These are phyloP conservation scores for Zaprionus tsacasi DNA, from an alignment of 1,140 invertebrate genomes.

Conservation along the genomic window DNA sequence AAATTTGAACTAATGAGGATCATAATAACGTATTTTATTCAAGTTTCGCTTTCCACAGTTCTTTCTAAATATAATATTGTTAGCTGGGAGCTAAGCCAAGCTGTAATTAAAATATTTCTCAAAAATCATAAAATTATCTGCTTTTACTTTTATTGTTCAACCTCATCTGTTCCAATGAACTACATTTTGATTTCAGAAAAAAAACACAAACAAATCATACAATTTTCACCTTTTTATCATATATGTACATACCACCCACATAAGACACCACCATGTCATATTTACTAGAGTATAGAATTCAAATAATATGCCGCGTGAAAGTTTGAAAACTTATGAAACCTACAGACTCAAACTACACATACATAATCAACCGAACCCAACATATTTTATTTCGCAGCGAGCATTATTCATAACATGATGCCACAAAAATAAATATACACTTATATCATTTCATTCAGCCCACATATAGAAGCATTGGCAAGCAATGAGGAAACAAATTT, in stretches of 20 bases:
- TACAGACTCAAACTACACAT: neutral
- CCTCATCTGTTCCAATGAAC: too few species aligned
- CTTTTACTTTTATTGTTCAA: too few species aligned
- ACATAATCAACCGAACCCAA: neutral
- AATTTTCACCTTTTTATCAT: too few species aligned
- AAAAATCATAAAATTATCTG: too few species aligned
- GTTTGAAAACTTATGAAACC: slow-evolving; percentile 4
- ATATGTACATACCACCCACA: neutral
- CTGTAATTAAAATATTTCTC: too few species aligned
- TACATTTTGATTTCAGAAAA: too few species aligned
- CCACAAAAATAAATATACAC: neutral
- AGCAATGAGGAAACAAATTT: neutral
- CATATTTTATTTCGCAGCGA: neutral
- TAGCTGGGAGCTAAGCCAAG: too few species aligned
- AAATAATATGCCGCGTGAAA: slow-evolving; percentile 2
- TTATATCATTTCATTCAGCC: neutral
- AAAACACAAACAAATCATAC: too few species aligned
- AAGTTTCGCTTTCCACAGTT: too few species aligned
- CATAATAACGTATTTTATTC: too few species aligned
- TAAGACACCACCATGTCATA: neutral
- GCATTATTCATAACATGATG: neutral
- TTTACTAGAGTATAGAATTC: neutral
- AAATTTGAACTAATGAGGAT: too few species aligned
- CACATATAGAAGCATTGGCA: neutral
- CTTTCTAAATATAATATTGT: too few species aligned